A percentile compares a stretch with the other conserved stretches of the same genome.
These are phyloP conservation scores for Pogonocichla stellata DNA, from an alignment of 2,113 vertebrate genomes.

Conservation along the genomic window DNA sequence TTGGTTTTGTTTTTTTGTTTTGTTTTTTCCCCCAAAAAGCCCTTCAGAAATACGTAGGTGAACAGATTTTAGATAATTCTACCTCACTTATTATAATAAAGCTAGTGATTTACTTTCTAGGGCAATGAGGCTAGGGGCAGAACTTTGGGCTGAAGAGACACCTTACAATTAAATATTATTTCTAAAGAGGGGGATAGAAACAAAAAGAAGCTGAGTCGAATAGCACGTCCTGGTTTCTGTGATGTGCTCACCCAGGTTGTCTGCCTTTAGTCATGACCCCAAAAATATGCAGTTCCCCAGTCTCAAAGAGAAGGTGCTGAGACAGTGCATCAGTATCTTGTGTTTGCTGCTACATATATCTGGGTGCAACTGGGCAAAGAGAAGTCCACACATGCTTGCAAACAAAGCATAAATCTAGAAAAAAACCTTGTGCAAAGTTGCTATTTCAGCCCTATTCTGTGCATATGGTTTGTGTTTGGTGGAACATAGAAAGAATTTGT, in stretches of 20 bases:
- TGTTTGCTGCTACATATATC: background rate
- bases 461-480: background rate
- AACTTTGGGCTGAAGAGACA: background rate
- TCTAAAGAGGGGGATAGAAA: background rate
- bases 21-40: background rate
- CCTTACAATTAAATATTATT: background rate
- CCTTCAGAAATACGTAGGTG: background rate
- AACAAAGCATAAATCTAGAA: background rate
- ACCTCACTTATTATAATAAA: background rate
- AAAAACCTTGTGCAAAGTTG: background rate
- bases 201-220: background rate
- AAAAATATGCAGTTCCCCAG: rapidly evolving
- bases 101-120: background rate
- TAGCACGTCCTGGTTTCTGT: background rate
- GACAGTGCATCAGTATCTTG: background rate
- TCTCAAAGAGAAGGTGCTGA: background rate
- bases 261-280: background rate
- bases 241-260: background rate
- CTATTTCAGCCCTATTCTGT: background rate
- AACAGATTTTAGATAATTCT: background rate
- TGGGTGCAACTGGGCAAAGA: background rate
- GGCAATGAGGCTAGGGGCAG: background rate
- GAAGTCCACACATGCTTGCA: background rate
- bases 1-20: no score
- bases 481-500: background rate